Evolutionary conservation across 2,113 vertebrate species (phyloP).

Genomic region (Trinectes maculatus): DNA sequence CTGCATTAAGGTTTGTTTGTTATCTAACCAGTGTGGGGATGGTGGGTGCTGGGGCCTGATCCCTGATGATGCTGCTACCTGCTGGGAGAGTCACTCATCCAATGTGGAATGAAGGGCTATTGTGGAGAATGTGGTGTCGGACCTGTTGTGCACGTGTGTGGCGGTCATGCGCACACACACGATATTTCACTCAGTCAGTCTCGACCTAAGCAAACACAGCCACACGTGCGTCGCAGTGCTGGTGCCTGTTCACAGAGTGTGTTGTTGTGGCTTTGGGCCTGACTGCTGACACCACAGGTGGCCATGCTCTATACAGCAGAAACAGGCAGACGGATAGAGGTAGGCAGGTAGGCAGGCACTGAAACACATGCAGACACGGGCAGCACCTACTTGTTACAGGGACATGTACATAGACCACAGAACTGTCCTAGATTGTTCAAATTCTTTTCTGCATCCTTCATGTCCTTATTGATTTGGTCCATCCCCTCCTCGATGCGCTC

Average conservation of each 20-base stretch:
- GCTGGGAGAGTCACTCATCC: conserved; percentile 72
- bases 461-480: conserved; percentile 99
- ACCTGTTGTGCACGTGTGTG: conserved; percentile 44
- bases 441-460: conserved; percentile 93
- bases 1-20: not conserved
- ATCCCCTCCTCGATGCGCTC: conserved; percentile 99
- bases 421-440: conserved; percentile 88
- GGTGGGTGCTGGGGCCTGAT: conserved; percentile 32
- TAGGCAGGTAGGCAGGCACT: conserved; percentile 63
- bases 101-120: conserved; percentile 78
- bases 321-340: conserved; percentile 57
- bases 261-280: conserved; percentile 43
- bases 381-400: conserved; percentile 90
- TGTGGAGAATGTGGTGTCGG: conserved; percentile 25
- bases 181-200: conserved; percentile 5
- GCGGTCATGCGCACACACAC: conserved; percentile 35
- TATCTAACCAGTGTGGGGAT: not conserved
- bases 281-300: conserved; percentile 63
- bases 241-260: conserved; percentile 52
- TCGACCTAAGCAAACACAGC: conserved; percentile 25
- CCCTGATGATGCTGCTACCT: conserved; percentile 61
- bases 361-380: conserved; percentile 84
- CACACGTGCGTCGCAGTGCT: conserved; percentile 53
- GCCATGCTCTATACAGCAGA: conserved; percentile 70
- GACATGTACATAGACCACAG: conserved; percentile 87